Evolutionary conservation across 2,888 invertebrate genomes (phyloP).

Genomic region (Diarsia dahlii): DNA sequence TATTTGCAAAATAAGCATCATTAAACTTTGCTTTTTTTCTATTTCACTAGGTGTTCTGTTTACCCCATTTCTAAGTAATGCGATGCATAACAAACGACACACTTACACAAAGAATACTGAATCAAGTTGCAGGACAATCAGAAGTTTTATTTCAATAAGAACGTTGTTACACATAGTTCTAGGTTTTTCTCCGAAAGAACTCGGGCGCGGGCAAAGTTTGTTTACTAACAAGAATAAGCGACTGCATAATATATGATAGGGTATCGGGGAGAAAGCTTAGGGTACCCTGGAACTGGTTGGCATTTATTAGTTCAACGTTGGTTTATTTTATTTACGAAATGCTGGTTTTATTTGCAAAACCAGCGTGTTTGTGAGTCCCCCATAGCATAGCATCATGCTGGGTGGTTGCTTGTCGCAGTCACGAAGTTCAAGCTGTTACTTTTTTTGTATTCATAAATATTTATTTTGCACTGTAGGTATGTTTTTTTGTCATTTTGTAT

Average conservation of each 20-base stretch:
- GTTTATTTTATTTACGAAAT: not conserved
- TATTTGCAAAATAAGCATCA: too few species aligned
- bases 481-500: too few species aligned
- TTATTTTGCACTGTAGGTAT: too few species aligned
- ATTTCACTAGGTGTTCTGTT: not conserved
- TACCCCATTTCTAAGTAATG: not conserved
- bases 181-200: slow-evolving; percentile 31
- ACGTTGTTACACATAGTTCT: slow-evolving; percentile 31
- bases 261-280: not conserved
- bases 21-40: too few species aligned
- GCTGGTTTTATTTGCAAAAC: not conserved
- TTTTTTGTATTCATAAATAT: too few species aligned
- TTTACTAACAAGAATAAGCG: slow-evolving; percentile 53
- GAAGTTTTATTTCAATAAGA: slow-evolving; percentile 51
- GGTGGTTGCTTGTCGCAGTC: too few species aligned
- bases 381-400: too few species aligned
- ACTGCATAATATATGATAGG: slow-evolving; percentile 45
- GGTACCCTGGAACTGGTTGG: not conserved
- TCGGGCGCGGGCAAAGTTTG: slow-evolving; percentile 36
- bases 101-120: slow-evolving; percentile 32
- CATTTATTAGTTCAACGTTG: not conserved
- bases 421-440: too few species aligned
- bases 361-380: too few species aligned
- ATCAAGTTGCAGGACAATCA: slow-evolving; percentile 41
- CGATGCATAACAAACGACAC: slow-evolving; percentile 5